Conservation (phyloP, 1,140 invertebrate genomes). For the Listronotus oregonensis region DNA sequence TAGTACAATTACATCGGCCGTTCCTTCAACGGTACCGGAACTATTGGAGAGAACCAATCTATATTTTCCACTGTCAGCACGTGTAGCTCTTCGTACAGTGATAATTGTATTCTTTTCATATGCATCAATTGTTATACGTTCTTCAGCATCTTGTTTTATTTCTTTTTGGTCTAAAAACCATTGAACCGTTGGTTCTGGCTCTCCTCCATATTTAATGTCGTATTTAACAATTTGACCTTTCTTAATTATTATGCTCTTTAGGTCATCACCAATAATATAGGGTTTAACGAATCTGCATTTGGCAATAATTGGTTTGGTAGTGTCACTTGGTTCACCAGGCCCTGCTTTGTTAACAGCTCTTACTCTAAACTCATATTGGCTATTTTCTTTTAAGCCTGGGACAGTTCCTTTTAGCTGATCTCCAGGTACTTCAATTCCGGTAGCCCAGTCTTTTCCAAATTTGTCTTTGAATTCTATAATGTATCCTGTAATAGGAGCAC, state of each 20-base stretch:
- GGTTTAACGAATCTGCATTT: constrained; percentile 95
- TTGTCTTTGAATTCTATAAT: constrained; percentile 93
- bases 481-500: constrained; percentile 93
- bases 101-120: constrained; percentile 90
- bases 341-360: constrained; percentile 95
- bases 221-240: constrained; percentile 92
- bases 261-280: constrained; percentile 84
- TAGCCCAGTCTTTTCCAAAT: constrained; percentile 87
- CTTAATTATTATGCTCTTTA: constrained; percentile 88
- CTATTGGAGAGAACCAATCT: constrained; percentile 82
- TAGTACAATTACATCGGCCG: constrained; percentile 87
- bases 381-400: constrained; percentile 90
- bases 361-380: constrained; percentile 95
- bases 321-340: constrained; percentile 91
- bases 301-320: constrained; percentile 93
- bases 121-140: constrained; percentile 83
- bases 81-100: constrained; percentile 82
- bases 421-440: constrained; percentile 78
- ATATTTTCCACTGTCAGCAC: constrained; percentile 90
- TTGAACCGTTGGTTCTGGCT: constrained; percentile 88
- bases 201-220: constrained; percentile 93
- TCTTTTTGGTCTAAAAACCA: constrained; percentile 79
- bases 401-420: constrained; percentile 78
- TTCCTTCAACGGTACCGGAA: constrained; percentile 81
- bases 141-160: constrained; percentile 68